Evolutionary conservation across 1,140 invertebrate species (phyloP).

Genomic region (Orussus abietinus): DNA sequence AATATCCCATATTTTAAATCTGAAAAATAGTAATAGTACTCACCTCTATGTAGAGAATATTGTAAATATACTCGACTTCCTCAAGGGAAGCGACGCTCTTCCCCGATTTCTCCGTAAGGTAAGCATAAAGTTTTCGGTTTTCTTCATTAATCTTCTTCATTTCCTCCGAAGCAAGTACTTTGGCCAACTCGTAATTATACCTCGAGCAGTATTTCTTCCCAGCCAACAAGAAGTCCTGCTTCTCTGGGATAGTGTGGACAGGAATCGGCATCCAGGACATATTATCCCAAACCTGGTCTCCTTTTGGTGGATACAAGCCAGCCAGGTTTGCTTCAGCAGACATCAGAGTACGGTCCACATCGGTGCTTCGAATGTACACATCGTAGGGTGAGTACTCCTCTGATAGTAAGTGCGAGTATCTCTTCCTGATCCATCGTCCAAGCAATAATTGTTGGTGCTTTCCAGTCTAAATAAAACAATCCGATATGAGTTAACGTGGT

Average conservation of each 20-base stretch:
- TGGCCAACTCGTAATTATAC: constrained; percentile 58
- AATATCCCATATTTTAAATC: background rate
- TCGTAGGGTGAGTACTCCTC: constrained; percentile 56
- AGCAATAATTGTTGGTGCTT: constrained; percentile 73
- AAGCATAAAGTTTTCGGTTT: constrained; percentile 63
- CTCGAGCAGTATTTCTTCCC: constrained; percentile 65
- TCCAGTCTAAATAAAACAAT: constrained; percentile 60
- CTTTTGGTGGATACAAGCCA: constrained; percentile 68
- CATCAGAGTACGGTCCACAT: constrained; percentile 86
- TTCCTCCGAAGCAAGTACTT: constrained; percentile 56
- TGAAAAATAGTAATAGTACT: background rate
- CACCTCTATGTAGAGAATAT: constrained; percentile 67
- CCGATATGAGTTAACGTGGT: no score
- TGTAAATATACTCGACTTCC: constrained; percentile 62
- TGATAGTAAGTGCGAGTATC: constrained; percentile 62
- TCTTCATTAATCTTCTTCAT: constrained; percentile 59
- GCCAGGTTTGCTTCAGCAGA: constrained; percentile 81
- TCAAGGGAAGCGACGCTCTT: constrained; percentile 53
- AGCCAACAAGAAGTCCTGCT: constrained; percentile 63
- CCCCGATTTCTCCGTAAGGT: constrained; percentile 61
- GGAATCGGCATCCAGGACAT: constrained; percentile 88
- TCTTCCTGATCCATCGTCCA: constrained; percentile 72
- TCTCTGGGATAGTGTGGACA: constrained; percentile 71
- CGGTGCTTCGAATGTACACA: constrained; percentile 73
- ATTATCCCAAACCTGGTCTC: constrained; percentile 64